Evolutionary conservation across 2,797 vertebrate species (phyloP).

Genomic region (Adelosebastes latens): DNA sequence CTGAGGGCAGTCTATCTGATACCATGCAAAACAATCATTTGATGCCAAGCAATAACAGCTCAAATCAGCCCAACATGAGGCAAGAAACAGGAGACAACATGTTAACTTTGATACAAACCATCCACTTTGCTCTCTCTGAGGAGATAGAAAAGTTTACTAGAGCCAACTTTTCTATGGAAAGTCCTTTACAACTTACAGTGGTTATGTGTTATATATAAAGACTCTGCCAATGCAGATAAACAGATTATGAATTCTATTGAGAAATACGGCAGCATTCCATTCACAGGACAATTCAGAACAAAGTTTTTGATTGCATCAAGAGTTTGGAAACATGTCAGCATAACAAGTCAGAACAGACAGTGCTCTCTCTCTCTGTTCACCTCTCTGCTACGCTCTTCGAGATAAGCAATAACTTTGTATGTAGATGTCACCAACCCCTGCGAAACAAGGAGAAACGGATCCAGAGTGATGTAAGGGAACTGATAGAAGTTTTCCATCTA

Average conservation of each 20-base stretch:
- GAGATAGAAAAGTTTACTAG: not conserved
- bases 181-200: not conserved
- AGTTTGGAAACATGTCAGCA: not conserved
- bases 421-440: slow-evolving; percentile 45
- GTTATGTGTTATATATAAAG: not conserved
- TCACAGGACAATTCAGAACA: slow-evolving; percentile 8
- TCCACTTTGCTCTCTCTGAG: not conserved
- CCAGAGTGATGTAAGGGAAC: not conserved
- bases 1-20: not conserved
- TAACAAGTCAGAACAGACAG: slow-evolving; percentile 19
- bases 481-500: slow-evolving; percentile 59
- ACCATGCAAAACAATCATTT: not conserved
- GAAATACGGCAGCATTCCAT: not conserved
- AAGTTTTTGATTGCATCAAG: slow-evolving; percentile 8
- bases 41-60: not conserved
- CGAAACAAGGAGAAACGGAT: slow-evolving; percentile 34
- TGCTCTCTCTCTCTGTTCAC: not conserved
- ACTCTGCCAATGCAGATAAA: not conserved
- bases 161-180: not conserved
- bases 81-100: not conserved
- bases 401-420: slow-evolving; percentile 39
- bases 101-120: not conserved
- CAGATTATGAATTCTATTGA: not conserved
- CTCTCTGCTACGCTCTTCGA: not conserved
- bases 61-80: not conserved